Percentiles rank a stretch among this genome's conserved stretches.
Evolutionary conservation across 1,140 invertebrate genomes (phyloP).

Genomic region (Neuroterus valhalla): DNA sequence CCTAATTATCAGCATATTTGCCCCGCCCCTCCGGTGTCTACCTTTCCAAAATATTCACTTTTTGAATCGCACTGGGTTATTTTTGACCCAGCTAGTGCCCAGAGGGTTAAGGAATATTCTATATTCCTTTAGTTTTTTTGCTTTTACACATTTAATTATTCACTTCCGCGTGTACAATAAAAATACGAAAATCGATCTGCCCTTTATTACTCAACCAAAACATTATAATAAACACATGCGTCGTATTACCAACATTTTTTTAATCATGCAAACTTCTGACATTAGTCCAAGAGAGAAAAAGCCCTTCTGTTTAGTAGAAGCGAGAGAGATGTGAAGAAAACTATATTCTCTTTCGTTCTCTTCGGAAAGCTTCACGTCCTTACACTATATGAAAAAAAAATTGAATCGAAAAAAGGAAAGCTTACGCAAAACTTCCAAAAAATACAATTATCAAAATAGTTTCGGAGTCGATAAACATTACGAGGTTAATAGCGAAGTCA

Average conservation of each 20-base stretch:
- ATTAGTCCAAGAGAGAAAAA: not conserved
- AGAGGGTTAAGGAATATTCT: too few relatives aligned
- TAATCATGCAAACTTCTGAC: not conserved
- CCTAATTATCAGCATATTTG: too few relatives aligned
- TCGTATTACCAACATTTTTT: not conserved
- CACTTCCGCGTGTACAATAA: too few relatives aligned
- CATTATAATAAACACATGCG: not conserved
- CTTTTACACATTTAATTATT: too few relatives aligned
- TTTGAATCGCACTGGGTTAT: too few relatives aligned
- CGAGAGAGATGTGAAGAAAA: not conserved
- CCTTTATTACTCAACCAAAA: conserved; percentile 29
- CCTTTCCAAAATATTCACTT: too few relatives aligned
- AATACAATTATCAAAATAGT: not conserved
- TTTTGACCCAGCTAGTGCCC: too few relatives aligned
- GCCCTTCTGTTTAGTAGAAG: not conserved
- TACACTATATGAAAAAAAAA: not conserved
- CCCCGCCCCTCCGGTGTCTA: too few relatives aligned
- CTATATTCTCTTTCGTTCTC: not conserved
- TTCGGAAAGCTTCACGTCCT: not conserved
- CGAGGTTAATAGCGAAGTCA: not conserved
- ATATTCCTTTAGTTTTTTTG: too few relatives aligned
- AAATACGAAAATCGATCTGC: too few relatives aligned
- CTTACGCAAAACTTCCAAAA: not conserved
- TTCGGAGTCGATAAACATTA: not conserved
- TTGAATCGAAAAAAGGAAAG: not conserved